Evolutionary conservation across 1,140 invertebrate species (phyloP), one percentile per base, ranked within the genome.

Genomic region (Ephestia elutella): DNA sequence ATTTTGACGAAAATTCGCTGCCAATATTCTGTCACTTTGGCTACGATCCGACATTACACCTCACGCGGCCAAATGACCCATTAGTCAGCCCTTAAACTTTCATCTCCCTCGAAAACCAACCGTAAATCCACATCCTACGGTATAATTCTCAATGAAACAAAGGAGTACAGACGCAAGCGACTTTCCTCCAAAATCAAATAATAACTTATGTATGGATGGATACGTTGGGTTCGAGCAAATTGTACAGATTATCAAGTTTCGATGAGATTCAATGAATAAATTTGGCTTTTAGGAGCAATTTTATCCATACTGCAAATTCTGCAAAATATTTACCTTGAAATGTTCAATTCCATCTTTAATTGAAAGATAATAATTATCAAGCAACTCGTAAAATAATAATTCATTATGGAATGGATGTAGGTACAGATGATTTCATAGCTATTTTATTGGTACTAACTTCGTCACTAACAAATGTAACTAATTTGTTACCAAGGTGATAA

Each of bases 21-120:
- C 68, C 68, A 73, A 80, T 82, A 78, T 78, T 68, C 66, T 63
- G 63, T 66, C 70, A 78, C 71, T 80, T 76, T 66, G 66, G 60
- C 64, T 63, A 72, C 69, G 73, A 71, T 74, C 67, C 70, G 62
- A 68, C 70, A 69, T 75, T 73, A 81, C 75, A 81, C 79, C 73
- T 78, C 78, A 54, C 69, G 70, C 69, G 74, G 70, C 71, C 68
- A 81, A 78, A 84, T 80, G 74, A 82, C 73, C 73, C 70, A 78
- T 83, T 80, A 80, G 68, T 63, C 73, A 68, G 68, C 71, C 72
- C 72, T 76, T 62, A 64, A 54, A 38, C 54, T 49, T 17, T 54
- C n/a, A 53, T 49, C 15, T 25, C 18, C 38, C 51, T 28, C 65
- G 59, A 79, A 78, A 68, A 55, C 58, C 53, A 60, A 75, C 73